Conservation (phyloP, 2,888 invertebrate species). For the Heteromurus nitidus region DNA sequence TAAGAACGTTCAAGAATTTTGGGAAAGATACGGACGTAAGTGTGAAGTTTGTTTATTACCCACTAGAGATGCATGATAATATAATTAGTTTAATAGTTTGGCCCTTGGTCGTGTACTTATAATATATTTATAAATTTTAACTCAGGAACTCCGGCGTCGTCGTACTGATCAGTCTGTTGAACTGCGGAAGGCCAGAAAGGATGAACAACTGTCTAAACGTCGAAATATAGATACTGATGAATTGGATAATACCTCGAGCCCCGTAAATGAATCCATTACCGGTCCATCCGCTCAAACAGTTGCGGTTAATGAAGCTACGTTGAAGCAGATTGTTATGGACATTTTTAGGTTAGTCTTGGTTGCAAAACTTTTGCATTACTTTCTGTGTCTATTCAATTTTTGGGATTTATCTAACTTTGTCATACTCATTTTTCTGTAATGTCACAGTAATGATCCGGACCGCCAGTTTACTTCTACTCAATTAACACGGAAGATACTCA, state of each 20-base stretch:
- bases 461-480: slow-evolving; percentile 80
- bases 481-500: slow-evolving; percentile 90
- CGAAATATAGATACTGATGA: slow-evolving; percentile 84
- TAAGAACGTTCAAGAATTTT: slow-evolving; percentile 86
- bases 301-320: slow-evolving; percentile 39
- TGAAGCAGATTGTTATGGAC: slow-evolving; percentile 54
- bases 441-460: slow-evolving; percentile 56
- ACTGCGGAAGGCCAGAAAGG: slow-evolving; percentile 92
- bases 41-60: neutral
- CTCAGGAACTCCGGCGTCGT: slow-evolving; percentile 89
- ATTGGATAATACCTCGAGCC: slow-evolving; percentile 76
- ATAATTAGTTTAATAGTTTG: too few relatives aligned
- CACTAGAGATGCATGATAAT: too few relatives aligned
- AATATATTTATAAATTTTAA: neutral
- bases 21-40: slow-evolving; percentile 85
- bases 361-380: neutral
- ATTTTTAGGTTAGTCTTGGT: slow-evolving; percentile 51
- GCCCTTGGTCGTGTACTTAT: too few relatives aligned
- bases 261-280: slow-evolving; percentile 76
- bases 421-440: too few relatives aligned
- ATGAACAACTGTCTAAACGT: slow-evolving; percentile 93
- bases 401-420: too few relatives aligned
- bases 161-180: slow-evolving; percentile 93
- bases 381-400: too few relatives aligned
- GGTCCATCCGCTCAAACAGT: neutral